phyloP scores from a whole-genome alignment of 2,797 vertebrate genomes.

The Benthosema pterotum region DNA sequence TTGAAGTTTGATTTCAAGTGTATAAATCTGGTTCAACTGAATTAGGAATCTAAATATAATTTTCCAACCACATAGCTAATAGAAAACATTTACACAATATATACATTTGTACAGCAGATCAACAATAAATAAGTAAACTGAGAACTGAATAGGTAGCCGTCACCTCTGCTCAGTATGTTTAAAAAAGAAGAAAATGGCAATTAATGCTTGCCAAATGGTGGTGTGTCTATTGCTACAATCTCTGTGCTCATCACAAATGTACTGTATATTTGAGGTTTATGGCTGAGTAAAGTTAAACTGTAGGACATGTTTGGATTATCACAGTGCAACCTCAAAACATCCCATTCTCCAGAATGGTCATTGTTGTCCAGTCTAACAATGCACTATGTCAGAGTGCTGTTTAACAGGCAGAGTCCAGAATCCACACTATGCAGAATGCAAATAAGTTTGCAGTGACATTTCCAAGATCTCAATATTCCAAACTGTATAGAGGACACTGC shows the following conservation, averaged over 20 bases:
- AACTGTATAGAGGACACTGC: conserved; percentile 6
- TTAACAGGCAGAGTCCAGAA: conserved; percentile 20
- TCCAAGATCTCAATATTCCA: conserved; percentile 12
- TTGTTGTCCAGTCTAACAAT: conserved; percentile 3
- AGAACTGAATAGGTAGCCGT: conserved; percentile 22
- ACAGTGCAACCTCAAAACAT: conserved; percentile 16
- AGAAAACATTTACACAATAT: conserved; percentile 70
- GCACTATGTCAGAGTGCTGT: conserved; percentile 13
- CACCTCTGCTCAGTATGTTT: neutral
- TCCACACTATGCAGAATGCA: neutral
- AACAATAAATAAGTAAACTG: conserved; percentile 66
- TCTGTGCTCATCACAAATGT: conserved; percentile 15
- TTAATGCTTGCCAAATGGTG: conserved; percentile 1
- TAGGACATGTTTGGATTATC: neutral
- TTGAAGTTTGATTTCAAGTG: conserved; percentile 37
- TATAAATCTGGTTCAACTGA: conserved; percentile 48
- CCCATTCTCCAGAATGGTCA: conserved; percentile 9
- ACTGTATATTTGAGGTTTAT: conserved; percentile 18
- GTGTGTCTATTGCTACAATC: conserved; percentile 25
- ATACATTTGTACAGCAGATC: conserved; percentile 65
- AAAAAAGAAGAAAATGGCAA: conserved; percentile 32
- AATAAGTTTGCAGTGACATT: conserved; percentile 21
- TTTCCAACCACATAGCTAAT: conserved; percentile 54
- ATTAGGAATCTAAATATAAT: conserved; percentile 45
- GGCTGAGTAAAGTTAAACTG: neutral